Percentiles rank a stretch among this genome's conserved stretches.
These are phyloP conservation scores for Goniozus legneri DNA, from an alignment of 1,140 invertebrate genomes.

Conservation along the genomic window DNA sequence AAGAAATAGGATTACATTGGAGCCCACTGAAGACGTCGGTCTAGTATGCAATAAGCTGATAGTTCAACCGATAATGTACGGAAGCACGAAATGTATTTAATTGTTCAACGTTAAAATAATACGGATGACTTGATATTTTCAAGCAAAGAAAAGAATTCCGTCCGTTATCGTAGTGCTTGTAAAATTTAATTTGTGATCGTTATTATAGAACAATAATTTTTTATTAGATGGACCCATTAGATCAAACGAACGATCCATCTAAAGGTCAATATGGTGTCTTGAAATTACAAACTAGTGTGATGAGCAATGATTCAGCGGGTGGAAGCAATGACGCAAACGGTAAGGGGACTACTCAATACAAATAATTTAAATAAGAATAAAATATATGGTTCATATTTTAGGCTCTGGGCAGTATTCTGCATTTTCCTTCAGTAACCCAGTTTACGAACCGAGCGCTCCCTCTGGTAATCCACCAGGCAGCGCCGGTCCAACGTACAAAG, in stretches of 20 bases:
- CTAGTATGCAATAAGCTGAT: no score
- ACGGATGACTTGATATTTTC: no score
- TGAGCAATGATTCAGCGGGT: conserved; percentile 44
- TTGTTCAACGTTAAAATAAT: no score
- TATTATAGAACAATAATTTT: no score
- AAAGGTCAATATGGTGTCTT: conserved; percentile 60
- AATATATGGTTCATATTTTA: conserved; percentile 13
- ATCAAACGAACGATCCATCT: conserved; percentile 47
- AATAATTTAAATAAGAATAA: conserved; percentile 3
- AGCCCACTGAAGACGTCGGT: conserved; percentile 77
- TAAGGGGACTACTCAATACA: conserved; percentile 18
- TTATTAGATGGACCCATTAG: conserved; percentile 58
- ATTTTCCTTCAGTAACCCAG: conserved; percentile 75
- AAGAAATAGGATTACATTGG: conserved; percentile 67
- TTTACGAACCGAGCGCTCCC: conserved; percentile 67
- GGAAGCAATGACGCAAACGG: conserved; percentile 37
- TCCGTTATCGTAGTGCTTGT: no score
- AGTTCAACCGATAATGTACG: no score
- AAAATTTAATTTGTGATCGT: neutral
- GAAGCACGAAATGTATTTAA: no score
- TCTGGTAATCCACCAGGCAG: conserved; percentile 54
- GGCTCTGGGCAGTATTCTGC: conserved; percentile 54
- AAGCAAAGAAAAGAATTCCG: no score
- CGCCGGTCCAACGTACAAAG: conserved; percentile 68
- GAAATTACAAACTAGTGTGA: conserved; percentile 59